Evolutionary conservation across 2,888 invertebrate species (phyloP), one percentile per base, ranked within the genome.

Genomic region (Brachycybe producta): DNA sequence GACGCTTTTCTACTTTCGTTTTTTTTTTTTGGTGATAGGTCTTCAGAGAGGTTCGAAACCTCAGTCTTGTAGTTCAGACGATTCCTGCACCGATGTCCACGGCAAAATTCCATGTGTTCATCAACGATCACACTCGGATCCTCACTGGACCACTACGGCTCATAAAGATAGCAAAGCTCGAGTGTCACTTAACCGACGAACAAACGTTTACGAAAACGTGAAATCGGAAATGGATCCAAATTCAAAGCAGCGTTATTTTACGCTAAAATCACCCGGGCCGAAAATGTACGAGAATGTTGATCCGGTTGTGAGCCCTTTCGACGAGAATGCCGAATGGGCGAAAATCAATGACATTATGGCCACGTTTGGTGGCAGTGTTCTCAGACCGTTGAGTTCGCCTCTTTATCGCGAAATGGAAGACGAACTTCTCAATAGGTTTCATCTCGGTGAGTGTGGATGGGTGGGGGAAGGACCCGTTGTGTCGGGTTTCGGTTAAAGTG

Each of bases 271-370:
- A 5, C 30, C 43, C 43, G 30, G 30, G 27, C 28, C 28, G 28
- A 43, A 30, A 21, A 27, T 28, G 24, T 43, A 43, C 28, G 43
- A 43, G 17, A 43, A 43, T 19, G 32, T 30, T 8, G 32, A 30
- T 8, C 13, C 43, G 8, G 15, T 85, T 58, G 75, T 90, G 59
- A 87, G 86, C 64, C 87, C 88, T 2, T 88, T 88, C 67, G 87
- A 91, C 71, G 90, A 91, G 65, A 80, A 85, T 70, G 88, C 90
- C 70, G 92, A 94, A 71, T 92, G 94, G 87, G 87, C 87, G 23
- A 87, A 91, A 71, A 91, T 94, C 61, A 86, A 87, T 42, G 88
- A 91, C 70, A 92, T 92, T 61, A 86, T 94, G 82, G 88, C 88
- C 38, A 86, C 88, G 1, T 87, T 94, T 64, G 90, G 91, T 54